These are phyloP conservation scores for Chymomyza costata DNA, from an alignment of 1,140 invertebrate species.

Conservation along the genomic window DNA sequence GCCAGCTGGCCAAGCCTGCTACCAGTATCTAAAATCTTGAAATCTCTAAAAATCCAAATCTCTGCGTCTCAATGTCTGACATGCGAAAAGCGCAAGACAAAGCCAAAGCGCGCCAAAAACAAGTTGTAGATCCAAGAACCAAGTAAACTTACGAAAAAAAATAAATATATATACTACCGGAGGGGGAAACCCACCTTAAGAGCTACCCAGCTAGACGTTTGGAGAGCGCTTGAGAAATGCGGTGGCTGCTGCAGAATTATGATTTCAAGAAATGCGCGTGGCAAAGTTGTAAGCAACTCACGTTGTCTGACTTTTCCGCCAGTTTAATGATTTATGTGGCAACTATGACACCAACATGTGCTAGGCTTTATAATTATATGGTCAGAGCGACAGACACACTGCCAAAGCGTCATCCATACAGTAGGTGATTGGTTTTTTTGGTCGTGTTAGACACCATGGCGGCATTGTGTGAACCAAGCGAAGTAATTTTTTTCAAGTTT, in stretches of 20 bases:
- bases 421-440: no score
- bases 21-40: no score
- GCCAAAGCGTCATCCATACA: no score
- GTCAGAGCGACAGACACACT: conserved; percentile 15
- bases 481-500: no score
- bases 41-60: no score
- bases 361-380: conserved; percentile 60
- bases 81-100: conserved; percentile 47
- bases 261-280: conserved; percentile 61
- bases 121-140: conserved; percentile 1
- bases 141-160: conserved; percentile 32
- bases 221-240: background rate
- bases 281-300: conserved; percentile 42
- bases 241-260: conserved; percentile 41
- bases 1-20: no score
- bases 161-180: background rate
- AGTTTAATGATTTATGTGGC: conserved; percentile 61
- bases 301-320: conserved; percentile 59
- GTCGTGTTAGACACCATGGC: no score
- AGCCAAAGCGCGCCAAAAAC: conserved; percentile 25
- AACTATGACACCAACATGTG: conserved; percentile 52
- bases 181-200: background rate
- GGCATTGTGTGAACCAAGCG: no score
- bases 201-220: background rate
- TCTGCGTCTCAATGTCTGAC: no score